Conservation (phyloP, 2,113 vertebrate species). For the Mola mola region DNA sequence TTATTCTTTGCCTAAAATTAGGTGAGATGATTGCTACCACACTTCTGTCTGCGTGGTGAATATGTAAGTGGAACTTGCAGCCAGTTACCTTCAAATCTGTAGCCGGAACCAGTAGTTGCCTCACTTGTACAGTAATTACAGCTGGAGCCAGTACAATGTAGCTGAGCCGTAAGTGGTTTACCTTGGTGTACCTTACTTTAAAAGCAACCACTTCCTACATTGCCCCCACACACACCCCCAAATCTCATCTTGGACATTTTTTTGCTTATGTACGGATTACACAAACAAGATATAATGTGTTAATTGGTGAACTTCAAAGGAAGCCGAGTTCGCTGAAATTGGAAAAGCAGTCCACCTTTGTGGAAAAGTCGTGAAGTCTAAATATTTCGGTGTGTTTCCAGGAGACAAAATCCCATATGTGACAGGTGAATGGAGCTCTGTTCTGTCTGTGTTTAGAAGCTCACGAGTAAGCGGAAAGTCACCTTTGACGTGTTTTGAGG, state of each 20-base stretch:
- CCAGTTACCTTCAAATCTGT: not conserved
- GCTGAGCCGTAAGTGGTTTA: no score
- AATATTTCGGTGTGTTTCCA: slow-evolving; percentile 22
- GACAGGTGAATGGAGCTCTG: slow-evolving; percentile 21
- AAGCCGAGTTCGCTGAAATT: not conserved
- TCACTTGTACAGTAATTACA: no score
- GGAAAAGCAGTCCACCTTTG: slow-evolving; percentile 11
- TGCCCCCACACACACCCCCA: no score
- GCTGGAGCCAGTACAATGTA: no score
- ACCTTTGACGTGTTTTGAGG: slow-evolving; percentile 10
- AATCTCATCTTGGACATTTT: not conserved
- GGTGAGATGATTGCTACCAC: no score
- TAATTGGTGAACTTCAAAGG: not conserved
- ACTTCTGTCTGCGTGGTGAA: no score
- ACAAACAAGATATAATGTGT: not conserved
- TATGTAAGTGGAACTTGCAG: not conserved
- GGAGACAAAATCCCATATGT: not conserved
- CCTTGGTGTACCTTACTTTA: no score
- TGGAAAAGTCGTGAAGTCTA: not conserved
- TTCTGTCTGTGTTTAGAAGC: slow-evolving; percentile 12
- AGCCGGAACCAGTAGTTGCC: not conserved
- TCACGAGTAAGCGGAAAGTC: slow-evolving; percentile 28
- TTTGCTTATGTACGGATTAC: not conserved
- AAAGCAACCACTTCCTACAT: no score
- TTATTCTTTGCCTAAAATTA: no score